Percentiles rank a stretch among this genome's conserved stretches.
Evolutionary conservation across 2,797 vertebrate genomes (phyloP).

Genomic region (Sebastiscus albofasciatus): DNA sequence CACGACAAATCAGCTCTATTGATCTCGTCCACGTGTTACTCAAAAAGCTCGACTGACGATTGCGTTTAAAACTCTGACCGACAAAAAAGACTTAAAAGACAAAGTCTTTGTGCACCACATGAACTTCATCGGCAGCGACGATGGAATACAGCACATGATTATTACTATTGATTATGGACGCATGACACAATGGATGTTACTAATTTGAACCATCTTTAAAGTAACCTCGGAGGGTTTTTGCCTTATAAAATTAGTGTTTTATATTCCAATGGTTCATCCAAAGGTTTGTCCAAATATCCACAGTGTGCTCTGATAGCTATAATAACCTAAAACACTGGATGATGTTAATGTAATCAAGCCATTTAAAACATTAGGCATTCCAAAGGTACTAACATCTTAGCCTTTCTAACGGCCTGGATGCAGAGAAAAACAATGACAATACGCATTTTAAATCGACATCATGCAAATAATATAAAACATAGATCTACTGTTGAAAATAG

Average conservation of each 20-base stretch:
- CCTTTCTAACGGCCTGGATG: background rate
- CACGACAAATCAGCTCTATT: background rate
- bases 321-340: background rate
- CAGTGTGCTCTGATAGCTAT: background rate
- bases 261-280: background rate
- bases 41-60: background rate
- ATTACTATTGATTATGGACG: background rate
- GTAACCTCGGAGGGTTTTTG: background rate
- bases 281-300: background rate
- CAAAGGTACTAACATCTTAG: background rate
- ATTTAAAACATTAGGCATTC: background rate
- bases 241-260: background rate
- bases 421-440: background rate
- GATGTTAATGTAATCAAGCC: background rate
- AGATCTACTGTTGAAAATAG: background rate
- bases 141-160: background rate
- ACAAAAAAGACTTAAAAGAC: background rate
- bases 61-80: background rate
- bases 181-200: background rate
- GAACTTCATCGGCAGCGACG: background rate
- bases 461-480: background rate
- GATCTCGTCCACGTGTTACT: background rate
- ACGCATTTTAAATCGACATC: background rate
- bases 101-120: slow-evolving; percentile 1
- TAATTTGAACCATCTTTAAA: background rate